Conservation (phyloP, 1,140 invertebrate genomes). For the Drosophila mayri region DNA sequence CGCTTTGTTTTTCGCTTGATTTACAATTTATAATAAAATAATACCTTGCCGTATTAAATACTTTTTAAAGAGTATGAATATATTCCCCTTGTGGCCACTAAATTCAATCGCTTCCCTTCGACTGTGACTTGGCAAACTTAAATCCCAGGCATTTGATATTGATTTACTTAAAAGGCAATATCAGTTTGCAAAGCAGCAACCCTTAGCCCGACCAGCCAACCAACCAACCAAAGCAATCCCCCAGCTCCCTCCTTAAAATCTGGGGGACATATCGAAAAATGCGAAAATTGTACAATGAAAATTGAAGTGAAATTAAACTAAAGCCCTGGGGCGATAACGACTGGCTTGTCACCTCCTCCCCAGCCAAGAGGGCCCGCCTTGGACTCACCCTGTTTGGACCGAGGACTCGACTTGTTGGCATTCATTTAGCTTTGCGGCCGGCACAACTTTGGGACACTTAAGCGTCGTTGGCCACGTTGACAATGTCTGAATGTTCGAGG, state of each 20-base stretch:
- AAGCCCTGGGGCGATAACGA: conserved; percentile 75
- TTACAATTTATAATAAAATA: neutral
- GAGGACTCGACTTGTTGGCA: conserved; percentile 71
- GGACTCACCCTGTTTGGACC: neutral
- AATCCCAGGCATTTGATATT: conserved; percentile 78
- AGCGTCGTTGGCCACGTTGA: conserved; percentile 55
- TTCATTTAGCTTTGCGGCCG: conserved; percentile 71
- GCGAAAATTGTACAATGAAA: conserved; percentile 81
- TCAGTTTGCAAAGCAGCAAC: conserved; percentile 66
- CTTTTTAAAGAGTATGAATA: conserved; percentile 11
- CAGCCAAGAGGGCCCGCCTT: neutral
- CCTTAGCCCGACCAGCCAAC: conserved; percentile 21
- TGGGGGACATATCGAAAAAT: conserved; percentile 70
- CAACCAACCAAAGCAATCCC: conserved; percentile 13
- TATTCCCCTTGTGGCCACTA: neutral
- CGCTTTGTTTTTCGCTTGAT: neutral
- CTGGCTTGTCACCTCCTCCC: conserved; percentile 39
- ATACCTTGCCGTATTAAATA: neutral
- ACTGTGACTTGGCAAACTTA: conserved; percentile 69
- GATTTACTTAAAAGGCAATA: conserved; percentile 83
- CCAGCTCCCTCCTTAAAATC: conserved; percentile 6
- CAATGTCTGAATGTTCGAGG: conserved; percentile 49
- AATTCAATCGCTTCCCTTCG: conserved; percentile 12
- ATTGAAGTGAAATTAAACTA: conserved; percentile 82
- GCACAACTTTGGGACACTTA: conserved; percentile 79